A percentile compares a stretch with the other conserved stretches of the same genome.
Evolutionary conservation across 2,113 vertebrate genomes (phyloP).

Genomic region (Dicrurus megarhynchus): DNA sequence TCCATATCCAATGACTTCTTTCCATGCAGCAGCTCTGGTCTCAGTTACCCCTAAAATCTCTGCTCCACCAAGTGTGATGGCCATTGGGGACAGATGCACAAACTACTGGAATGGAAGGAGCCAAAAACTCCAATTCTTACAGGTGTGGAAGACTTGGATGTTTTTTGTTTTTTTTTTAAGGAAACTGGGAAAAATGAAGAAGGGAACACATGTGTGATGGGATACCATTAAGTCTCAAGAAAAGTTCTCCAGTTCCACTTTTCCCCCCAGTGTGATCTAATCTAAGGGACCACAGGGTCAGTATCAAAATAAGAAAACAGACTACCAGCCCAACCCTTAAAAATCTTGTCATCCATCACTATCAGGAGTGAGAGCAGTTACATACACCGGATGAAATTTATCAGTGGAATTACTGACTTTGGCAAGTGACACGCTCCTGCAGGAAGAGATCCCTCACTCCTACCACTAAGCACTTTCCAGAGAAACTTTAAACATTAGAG

Average conservation of each 20-base stretch:
- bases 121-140: neutral
- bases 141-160: neutral
- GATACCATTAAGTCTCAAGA: neutral
- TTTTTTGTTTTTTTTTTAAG: neutral
- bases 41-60: neutral
- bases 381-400: neutral
- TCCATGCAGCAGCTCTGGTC: neutral
- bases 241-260: neutral
- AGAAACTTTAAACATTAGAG: neutral
- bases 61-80: neutral
- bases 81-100: neutral
- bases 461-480: neutral
- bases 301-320: neutral
- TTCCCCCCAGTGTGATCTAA: neutral
- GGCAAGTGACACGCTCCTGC: neutral
- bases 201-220: neutral
- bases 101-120: neutral
- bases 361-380: neutral
- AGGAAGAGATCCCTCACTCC: neutral
- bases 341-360: neutral
- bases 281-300: neutral
- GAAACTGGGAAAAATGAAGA: neutral
- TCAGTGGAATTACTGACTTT: neutral
- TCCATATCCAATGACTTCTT: neutral
- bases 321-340: neutral